phyloP scores from a whole-genome alignment of 2,888 invertebrate genomes.

The Folsomia candida region DNA sequence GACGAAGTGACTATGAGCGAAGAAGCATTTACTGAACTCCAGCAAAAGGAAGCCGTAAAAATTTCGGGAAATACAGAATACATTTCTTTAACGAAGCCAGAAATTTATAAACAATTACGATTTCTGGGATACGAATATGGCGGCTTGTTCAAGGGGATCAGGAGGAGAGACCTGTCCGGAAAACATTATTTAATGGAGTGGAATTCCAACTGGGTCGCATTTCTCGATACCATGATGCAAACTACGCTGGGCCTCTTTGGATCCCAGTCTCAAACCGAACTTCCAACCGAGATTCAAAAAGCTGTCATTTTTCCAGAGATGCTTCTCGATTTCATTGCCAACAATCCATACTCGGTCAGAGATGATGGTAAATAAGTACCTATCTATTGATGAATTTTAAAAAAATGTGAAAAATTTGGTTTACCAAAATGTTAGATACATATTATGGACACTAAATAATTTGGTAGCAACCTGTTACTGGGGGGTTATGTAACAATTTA shows the following conservation, averaged over 20 bases:
- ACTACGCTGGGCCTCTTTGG: constrained; percentile 70
- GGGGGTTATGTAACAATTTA: too few relatives aligned
- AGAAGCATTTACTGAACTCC: too few relatives aligned
- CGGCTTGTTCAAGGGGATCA: constrained; percentile 54
- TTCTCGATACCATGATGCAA: constrained; percentile 86
- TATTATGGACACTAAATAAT: too few relatives aligned
- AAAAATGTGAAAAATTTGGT: too few relatives aligned
- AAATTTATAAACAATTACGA: constrained; percentile 54
- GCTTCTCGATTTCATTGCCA: constrained; percentile 17
- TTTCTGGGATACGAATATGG: constrained; percentile 54
- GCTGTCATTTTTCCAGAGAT: constrained; percentile 64
- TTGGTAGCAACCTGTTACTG: too few relatives aligned
- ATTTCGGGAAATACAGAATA: too few relatives aligned
- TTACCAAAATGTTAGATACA: too few relatives aligned
- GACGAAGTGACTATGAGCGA: too few relatives aligned
- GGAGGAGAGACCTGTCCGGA: constrained; percentile 52
- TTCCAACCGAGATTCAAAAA: constrained; percentile 73
- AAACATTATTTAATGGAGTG: constrained; percentile 59
- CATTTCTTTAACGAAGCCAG: too few relatives aligned
- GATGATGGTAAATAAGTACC: constrained; percentile 8
- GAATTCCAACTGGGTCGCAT: constrained; percentile 82
- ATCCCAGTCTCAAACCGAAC: constrained; percentile 66
- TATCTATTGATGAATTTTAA: too few relatives aligned
- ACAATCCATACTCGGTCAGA: constrained; percentile 27
- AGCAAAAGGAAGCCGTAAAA: too few relatives aligned